A percentile compares a stretch with the other conserved stretches of the same genome.
Evolutionary conservation across 1,140 invertebrate genomes (phyloP).

Genomic region (Apis mellifera): Amel_HAv3.1 CM009931.2:27618501-27619000

Average conservation of each 20-base stretch:
- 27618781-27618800: slow-evolving; percentile 25
- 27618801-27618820: slow-evolving; percentile 59
- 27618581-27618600: neutral
- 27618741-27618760: slow-evolving; percentile 41
- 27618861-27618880: too few relatives aligned
- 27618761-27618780: slow-evolving; percentile 55
- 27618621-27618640: slow-evolving; percentile 35
- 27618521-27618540: too few relatives aligned
- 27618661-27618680: slow-evolving; percentile 55
- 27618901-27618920: too few relatives aligned
- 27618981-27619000: neutral
- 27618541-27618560: neutral
- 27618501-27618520: too few relatives aligned
- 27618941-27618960: neutral
- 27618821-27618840: slow-evolving; percentile 49
- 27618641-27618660: neutral
- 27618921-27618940: too few relatives aligned
- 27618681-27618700: slow-evolving; percentile 69
- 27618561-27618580: neutral
- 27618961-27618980: neutral
- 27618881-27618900: too few relatives aligned
- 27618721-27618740: slow-evolving; percentile 22
- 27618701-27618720: slow-evolving; percentile 54
- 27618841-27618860: neutral
- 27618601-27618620: neutral